Evolutionary conservation across 2,797 vertebrate genomes (phyloP).

Genomic region (Clarias platycephalus): DNA sequence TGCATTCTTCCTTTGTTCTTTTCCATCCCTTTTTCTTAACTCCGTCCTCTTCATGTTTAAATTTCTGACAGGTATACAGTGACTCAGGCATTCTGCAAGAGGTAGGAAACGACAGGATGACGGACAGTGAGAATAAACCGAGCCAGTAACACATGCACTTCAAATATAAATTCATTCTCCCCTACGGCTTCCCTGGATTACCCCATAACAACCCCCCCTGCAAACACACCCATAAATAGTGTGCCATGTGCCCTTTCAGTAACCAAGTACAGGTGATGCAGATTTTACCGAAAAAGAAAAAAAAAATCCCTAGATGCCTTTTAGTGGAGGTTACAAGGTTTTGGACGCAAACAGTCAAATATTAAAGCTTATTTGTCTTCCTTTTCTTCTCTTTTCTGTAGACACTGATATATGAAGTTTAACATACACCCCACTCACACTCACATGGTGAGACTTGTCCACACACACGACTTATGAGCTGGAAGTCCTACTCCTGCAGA

Average conservation of each 20-base stretch:
- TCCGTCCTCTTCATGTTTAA: constrained; percentile 5
- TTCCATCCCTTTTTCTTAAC: constrained; percentile 16
- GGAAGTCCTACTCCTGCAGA: neutral
- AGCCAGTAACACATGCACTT: constrained; percentile 47
- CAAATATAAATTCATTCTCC: constrained; percentile 48
- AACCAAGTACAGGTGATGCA: constrained; percentile 50
- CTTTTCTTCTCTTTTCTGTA: neutral
- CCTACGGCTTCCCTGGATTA: constrained; percentile 41
- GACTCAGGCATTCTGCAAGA: constrained; percentile 12
- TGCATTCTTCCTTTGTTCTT: constrained; percentile 41
- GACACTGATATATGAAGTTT: neutral
- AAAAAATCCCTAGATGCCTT: neutral
- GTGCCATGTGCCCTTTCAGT: constrained; percentile 29
- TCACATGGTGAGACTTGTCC: neutral
- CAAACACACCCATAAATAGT: constrained; percentile 29
- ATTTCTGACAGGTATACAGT: constrained; percentile 39
- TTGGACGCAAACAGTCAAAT: neutral
- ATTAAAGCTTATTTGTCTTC: neutral
- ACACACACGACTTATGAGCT: neutral
- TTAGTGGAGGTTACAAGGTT: constrained; percentile 10
- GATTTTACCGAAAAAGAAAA: neutral
- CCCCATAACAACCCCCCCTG: constrained; percentile 8
- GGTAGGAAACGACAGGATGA: constrained; percentile 44
- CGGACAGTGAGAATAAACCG: constrained; percentile 39
- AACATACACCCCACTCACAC: neutral